phyloP scores from a whole-genome alignment of 2,113 vertebrate genomes.

The Thunnus thynnus region DNA sequence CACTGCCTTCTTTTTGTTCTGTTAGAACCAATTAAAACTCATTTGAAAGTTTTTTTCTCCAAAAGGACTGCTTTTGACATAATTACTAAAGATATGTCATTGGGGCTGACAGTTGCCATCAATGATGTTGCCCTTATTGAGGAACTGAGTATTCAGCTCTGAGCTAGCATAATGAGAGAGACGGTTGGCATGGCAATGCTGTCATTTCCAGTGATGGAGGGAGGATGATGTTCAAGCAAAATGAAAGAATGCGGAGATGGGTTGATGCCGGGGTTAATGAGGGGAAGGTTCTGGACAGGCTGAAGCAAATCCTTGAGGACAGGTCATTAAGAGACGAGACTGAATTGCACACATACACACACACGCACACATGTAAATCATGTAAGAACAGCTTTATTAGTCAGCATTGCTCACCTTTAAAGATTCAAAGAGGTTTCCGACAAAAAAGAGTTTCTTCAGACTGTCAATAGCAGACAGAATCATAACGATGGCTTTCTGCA shows the following conservation, averaged over 20 bases:
- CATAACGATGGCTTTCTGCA: constrained; percentile 81
- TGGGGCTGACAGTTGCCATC: constrained; percentile 17
- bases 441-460: constrained; percentile 89
- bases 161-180: constrained; percentile 28
- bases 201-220: constrained; percentile 21
- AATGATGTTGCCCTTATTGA: constrained; percentile 14
- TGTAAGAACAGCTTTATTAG: neutral
- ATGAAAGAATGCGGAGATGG: constrained; percentile 14
- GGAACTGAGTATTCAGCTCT: constrained; percentile 4
- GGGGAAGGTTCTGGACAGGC: constrained; percentile 8
- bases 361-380: neutral
- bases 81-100: constrained; percentile 32
- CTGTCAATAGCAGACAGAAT: constrained; percentile 75
- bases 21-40: neutral
- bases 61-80: constrained; percentile 20
- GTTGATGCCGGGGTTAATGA: constrained; percentile 38
- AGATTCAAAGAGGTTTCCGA: constrained; percentile 89
- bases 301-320: constrained; percentile 10
- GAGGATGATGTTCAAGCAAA: constrained; percentile 17
- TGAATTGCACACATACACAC: neutral
- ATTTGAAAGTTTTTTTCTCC: neutral
- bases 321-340: constrained; percentile 6
- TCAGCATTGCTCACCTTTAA: constrained; percentile 87
- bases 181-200: constrained; percentile 25
- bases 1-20: neutral